Conservation (phyloP, 2,888 invertebrate genomes). For the Meganola albula region DNA sequence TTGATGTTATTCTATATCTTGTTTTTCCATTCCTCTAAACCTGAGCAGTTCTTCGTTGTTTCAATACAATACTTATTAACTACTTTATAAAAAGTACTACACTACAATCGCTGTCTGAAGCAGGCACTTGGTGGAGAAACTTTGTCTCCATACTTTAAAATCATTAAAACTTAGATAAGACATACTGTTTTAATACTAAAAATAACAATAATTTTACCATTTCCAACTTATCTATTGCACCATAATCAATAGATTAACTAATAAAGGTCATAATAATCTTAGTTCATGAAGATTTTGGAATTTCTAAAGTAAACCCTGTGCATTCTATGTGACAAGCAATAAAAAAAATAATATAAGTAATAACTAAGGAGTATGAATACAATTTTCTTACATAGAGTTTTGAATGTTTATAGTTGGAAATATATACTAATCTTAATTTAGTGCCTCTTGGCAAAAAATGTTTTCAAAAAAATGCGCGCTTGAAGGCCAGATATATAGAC, state of each 20-base stretch:
- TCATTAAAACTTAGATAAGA: slow-evolving; percentile 11
- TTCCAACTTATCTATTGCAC: background rate
- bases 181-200: slow-evolving; percentile 35
- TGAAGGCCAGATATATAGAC: too few relatives aligned
- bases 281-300: too few relatives aligned
- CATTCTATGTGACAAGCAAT: background rate
- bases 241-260: too few relatives aligned
- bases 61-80: slow-evolving; percentile 26
- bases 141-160: slow-evolving; percentile 19
- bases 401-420: too few relatives aligned
- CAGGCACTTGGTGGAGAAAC: slow-evolving; percentile 58
- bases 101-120: slow-evolving; percentile 38
- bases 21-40: background rate
- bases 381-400: too few relatives aligned
- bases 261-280: too few relatives aligned
- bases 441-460: too few relatives aligned
- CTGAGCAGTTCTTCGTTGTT: slow-evolving; percentile 30
- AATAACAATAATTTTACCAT: background rate
- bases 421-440: too few relatives aligned
- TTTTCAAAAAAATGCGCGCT: too few relatives aligned
- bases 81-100: slow-evolving; percentile 25
- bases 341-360: background rate
- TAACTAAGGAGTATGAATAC: slow-evolving; percentile 8
- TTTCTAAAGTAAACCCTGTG: background rate
- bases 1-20: too few relatives aligned